These are phyloP conservation scores for Pheucticus melanocephalus DNA, from an alignment of 2,113 vertebrate genomes.

Conservation along the genomic window DNA sequence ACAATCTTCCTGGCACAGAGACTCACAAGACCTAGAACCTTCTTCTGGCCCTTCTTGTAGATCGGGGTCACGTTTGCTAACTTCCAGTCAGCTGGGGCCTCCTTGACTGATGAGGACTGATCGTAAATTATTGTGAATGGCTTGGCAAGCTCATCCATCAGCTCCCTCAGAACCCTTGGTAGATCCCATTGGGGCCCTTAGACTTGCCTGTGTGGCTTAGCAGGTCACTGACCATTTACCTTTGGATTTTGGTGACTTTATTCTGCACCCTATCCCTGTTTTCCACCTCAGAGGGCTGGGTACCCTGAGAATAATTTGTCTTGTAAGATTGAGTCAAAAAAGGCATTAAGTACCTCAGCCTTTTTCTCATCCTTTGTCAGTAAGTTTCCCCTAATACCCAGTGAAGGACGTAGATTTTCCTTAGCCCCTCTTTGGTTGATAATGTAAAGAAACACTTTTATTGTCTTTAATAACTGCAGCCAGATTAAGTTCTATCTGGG, in stretches of 20 bases:
- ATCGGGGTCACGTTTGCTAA: background rate
- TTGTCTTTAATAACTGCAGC: background rate
- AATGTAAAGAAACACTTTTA: background rate
- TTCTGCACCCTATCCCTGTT: background rate
- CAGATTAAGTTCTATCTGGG: background rate
- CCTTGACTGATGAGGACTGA: background rate
- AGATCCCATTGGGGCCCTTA: background rate
- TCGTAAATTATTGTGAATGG: background rate
- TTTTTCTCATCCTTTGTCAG: background rate
- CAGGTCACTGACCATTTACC: background rate
- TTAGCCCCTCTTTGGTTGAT: background rate
- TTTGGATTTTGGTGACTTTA: background rate
- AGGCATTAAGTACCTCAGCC: background rate
- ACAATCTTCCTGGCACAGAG: background rate
- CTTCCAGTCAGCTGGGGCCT: background rate
- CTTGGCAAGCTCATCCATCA: background rate
- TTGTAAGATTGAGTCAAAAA: background rate
- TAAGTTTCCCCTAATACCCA: background rate
- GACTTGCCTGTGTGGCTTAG: background rate
- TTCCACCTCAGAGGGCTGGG: background rate
- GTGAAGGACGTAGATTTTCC: background rate
- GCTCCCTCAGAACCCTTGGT: background rate
- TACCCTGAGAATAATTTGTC: background rate
- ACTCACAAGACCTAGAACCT: rapidly evolving
- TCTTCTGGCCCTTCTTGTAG: background rate